These are phyloP conservation scores for Orthosia incerta DNA, from an alignment of 2,888 invertebrate genomes.

Conservation along the genomic window DNA sequence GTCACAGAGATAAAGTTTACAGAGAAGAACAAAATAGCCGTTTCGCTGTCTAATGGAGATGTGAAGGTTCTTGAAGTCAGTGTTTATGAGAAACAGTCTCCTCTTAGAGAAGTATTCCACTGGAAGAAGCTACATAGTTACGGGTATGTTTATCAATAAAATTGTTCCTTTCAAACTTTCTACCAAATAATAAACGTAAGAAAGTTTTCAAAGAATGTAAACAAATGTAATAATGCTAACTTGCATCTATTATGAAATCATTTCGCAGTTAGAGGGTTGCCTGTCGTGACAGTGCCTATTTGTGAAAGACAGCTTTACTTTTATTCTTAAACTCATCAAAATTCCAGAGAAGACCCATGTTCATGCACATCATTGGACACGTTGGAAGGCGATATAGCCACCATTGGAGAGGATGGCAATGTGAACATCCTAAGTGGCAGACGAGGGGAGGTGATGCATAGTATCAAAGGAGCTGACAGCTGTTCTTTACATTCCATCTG, in stretches of 20 bases:
- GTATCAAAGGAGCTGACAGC: constrained; percentile 94
- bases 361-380: constrained; percentile 95
- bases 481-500: constrained; percentile 94
- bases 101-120: constrained; percentile 90
- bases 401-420: constrained; percentile 96
- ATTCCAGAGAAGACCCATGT: constrained; percentile 85
- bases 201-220: neutral
- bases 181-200: neutral
- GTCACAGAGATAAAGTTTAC: constrained; percentile 95
- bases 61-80: constrained; percentile 92
- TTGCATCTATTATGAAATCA: neutral
- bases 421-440: constrained; percentile 89
- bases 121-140: constrained; percentile 94
- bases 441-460: constrained; percentile 83
- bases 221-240: neutral
- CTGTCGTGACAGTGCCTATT: neutral
- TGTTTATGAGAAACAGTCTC: constrained; percentile 90
- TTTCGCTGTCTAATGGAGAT: constrained; percentile 93
- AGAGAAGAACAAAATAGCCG: constrained; percentile 92
- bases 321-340: neutral
- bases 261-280: neutral
- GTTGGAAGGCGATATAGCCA: constrained; percentile 95
- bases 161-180: neutral
- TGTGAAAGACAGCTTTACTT: neutral
- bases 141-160: constrained; percentile 82